Evolutionary conservation across 2,113 vertebrate genomes (phyloP).

Genomic region (Marmota monax): DNA sequence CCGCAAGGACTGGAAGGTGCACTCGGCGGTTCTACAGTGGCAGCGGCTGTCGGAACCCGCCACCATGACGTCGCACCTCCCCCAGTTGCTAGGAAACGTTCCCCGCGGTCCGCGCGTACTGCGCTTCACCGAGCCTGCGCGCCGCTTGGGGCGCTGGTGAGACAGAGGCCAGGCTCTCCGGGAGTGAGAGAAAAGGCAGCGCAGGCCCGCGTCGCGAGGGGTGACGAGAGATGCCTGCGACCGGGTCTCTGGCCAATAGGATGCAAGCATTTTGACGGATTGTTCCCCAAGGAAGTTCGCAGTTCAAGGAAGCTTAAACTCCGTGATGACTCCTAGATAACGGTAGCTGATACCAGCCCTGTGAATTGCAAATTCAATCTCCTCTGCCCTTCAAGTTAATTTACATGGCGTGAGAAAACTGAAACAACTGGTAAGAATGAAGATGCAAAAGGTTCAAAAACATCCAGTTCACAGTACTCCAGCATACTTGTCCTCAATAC

Average conservation of each 20-base stretch:
- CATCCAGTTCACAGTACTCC: neutral
- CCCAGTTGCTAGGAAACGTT: slow-evolving; percentile 77
- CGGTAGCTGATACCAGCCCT: neutral
- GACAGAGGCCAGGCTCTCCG: fast-evolving
- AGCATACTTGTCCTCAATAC: neutral
- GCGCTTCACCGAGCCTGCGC: neutral
- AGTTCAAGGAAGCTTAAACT: neutral
- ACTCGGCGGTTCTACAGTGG: neutral
- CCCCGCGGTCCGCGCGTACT: fast-evolving
- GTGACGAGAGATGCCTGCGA: no score
- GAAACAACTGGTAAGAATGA: neutral
- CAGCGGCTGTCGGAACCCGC: neutral
- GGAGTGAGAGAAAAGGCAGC: neutral
- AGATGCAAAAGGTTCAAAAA: neutral
- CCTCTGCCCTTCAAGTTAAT: neutral
- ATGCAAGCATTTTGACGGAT: fast-evolving
- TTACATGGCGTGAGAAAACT: neutral
- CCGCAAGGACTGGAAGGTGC: neutral
- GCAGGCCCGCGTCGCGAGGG: fast-evolving
- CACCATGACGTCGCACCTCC: slow-evolving; percentile 66
- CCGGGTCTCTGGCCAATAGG: fast-evolving
- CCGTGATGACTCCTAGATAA: neutral
- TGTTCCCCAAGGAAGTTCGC: no score
- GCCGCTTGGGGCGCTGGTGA: slow-evolving; percentile 53
- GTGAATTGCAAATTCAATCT: neutral